Base-by-base conservation (phyloP, 2,797 vertebrate species). In the Vultur gryphus region DNA sequence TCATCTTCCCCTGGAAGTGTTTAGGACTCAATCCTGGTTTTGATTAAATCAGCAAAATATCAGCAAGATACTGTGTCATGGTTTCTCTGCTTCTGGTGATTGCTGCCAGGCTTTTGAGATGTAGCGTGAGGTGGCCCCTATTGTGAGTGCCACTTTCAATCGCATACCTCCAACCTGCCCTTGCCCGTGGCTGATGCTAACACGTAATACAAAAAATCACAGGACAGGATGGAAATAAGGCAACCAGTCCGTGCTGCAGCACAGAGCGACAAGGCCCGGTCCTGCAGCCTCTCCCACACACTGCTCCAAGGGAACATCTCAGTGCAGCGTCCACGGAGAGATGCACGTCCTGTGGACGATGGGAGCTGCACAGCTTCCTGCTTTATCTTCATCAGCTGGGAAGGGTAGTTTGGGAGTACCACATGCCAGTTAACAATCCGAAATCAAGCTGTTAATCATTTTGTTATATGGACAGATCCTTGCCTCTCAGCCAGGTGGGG, bases 111-210 rank as follows among this genome's bases (percentile, higher is more conserved):
- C 20, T 61, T 39, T 16, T 2, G 2, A 44, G 58, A 14, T 6
- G 14, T 2, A 39, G 25, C 1, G 0, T 13, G 35, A 39, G 48
- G 39, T 7, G 35, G 21, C 13, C 37, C 6, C n/a, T 17, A 11
- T 6, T 13, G 24, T 4, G 31, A 37, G 39, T 10, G 31, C 9
- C 43, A 8, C n/a, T 39, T 57, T 24, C 70, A 25, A 1, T 10
- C 2, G 6, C 77, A 28, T 3, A 39, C 57, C 52, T 81, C 70
- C 37, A 43, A 9, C 24, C 31, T 28, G 28, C 44, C n/a, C 21
- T 44, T 48, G 31, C 18, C 55, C 2, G 0, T 14, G 55, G 80
- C 44, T 18, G 29, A n/a, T 24, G 49, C 39, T 31, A n/a, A 44
- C 67, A 61, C 3, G 1, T 23, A 35, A 24, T 26, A 46, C 19